Evolutionary conservation across 2,113 vertebrate species (phyloP), one percentile per base, ranked within the genome.

Genomic region (Cephalopholis sonnerati): DNA sequence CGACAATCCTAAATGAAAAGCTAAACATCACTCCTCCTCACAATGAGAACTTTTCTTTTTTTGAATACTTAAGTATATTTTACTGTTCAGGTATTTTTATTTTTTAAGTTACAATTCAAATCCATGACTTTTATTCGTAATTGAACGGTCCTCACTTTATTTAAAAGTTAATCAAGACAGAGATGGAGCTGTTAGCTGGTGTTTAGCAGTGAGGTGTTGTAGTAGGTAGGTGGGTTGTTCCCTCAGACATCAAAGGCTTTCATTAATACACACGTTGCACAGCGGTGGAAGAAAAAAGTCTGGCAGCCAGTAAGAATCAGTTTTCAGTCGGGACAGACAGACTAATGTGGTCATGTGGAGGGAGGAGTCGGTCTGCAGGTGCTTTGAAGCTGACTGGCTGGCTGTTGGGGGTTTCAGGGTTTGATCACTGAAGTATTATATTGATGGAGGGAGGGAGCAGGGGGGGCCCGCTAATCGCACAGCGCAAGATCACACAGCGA

Each of bases 351-450:
- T 29, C 9, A 46, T 39, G 51, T 24, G 66, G 84, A 82, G 76
- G 36, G 24, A 77, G 85, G 82, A 74, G 84, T 4, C n/a, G 32
- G 29, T 66, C 57, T 50, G 32, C 83, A 85, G 88, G 88, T 84
- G 72, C 88, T 91, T 90, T 92, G 88, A 92, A 89, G 90, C 58
- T 10, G 20, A 70, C 77, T 44, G 66, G 18, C 16, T 32, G 55
- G 32, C 57, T 57, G 22, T 32, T 22, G 62, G 59, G 71, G 58
- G 61, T 32, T 53, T 80, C 24, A 0, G 77, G 84, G 85, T 82
- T 89, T 87, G 87, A 87, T 87, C 67, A 71, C 18, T 84, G 81
- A 58, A 70, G 80, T 79, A 79, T 85, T 85, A 83, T 75, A 81
- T 64, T 87, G 74, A 46, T 39, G 74, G 20, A 22, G 57, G 58